Evolutionary conservation across 1,140 invertebrate genomes (phyloP), one percentile per base, ranked within the genome.

Genomic region (Aphidius ervi): DNA sequence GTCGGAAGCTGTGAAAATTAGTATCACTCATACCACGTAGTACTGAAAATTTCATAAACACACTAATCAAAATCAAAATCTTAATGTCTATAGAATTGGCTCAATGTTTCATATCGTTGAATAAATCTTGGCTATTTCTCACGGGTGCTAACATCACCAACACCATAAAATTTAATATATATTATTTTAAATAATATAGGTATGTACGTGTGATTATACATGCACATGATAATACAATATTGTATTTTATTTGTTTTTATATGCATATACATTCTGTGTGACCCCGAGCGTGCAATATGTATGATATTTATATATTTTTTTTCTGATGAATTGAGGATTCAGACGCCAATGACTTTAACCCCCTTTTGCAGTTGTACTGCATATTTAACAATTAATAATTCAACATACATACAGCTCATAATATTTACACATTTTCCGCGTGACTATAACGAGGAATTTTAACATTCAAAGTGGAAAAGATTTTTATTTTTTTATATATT

Each of bases 71-170:
- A 31, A 31, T 31, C 23, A 31, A 31, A 31, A 31, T 31, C 4
- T 31, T 31, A 31, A 31, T 31, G 23, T 31, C 23, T 31, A 31
- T 31, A 31, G 23, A 31, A 31, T 31, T 31, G 23, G 2, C 23
- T 31, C 23, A 31, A 31, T 4, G 4, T 31, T 6, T 31, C 42
- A 5, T 59, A 54, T 59, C 52, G 52, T 60, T 37, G 48, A 60
- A 46, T 60, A n/a, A 55, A 60, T 60, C 43, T 10, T 16, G 46
- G 58, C 46, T 20, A 37, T 60, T 60, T 60, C 58, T 54, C 58
- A 60, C 52, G 58, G 1, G 16, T 16, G 16, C 16, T 16, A 16
- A 16, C 16, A 16, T 16, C 16, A 16, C 16, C 16, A 16, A 0
- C 16, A 16, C 16, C 16, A 16, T 16, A 16, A 16, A 16, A 16